Base-by-base conservation (phyloP, 2,113 vertebrate species). In the Nesoenas mayeri region DNA sequence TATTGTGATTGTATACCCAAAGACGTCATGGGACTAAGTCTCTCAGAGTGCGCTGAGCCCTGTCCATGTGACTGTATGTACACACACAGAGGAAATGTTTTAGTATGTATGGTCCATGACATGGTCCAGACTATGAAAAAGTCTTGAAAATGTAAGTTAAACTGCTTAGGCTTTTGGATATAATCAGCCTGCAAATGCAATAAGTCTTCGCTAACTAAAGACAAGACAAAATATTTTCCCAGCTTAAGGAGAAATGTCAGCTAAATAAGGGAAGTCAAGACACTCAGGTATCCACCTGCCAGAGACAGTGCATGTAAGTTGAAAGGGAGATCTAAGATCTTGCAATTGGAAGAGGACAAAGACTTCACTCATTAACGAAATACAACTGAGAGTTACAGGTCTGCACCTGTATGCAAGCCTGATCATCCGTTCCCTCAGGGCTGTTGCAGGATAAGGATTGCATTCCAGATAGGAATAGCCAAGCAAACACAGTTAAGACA, bases 31-130 rank as follows among this genome's bases (percentile, higher is more conserved):
- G 28, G 16, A 56, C 40, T 71, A 38, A 10, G 58, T 24, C 38
- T 67, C 67, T 11, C 17, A 31, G 48, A 69, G 18, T 3, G 5
- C 0, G 0, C 57, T 58, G 42, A 12, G 22, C n/a, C 7, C 58
- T 26, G 10, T 12, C 32, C 2, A 0, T 25, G 36, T 38, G 22
- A 54, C 34, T 32, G 12, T 87, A 47, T 16, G 12, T 1, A 9
- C 11, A 5, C 1, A 47, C 2, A 1, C 5, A 15, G 1, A 29
- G 42, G 25, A 79, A 70, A 29, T 51, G 25, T 51, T 80, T 56
- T 5, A 54, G 25, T 13, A 10, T 9, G 16, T 17, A 10, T 25
- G 19, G 21, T 29, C 29, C 50, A 25, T 19, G 15, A 32, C 36
- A 25, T 69, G 32, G 48, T 38, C 22, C 44, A 80, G 16, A 57